Conservation (phyloP, 2,797 vertebrate species). For the Anguilla anguilla region DNA sequence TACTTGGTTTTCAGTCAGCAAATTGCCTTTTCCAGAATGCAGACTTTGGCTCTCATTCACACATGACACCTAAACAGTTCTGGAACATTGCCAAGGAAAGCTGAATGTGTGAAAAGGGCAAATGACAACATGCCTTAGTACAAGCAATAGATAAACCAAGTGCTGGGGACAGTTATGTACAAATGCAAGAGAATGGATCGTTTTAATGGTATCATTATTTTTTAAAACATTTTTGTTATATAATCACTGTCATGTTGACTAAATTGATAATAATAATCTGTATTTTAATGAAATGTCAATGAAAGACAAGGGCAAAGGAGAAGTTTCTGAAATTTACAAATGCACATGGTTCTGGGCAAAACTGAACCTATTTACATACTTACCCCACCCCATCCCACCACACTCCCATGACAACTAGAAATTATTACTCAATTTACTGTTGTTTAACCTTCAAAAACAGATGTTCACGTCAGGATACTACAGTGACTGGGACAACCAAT, state of each 20-base stretch:
- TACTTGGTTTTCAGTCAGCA: not conserved
- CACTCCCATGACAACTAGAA: not conserved
- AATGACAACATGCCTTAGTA: not conserved
- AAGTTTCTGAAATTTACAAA: not conserved
- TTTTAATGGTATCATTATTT: no score
- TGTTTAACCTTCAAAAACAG: not conserved
- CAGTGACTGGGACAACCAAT: not conserved
- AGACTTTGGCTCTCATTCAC: not conserved
- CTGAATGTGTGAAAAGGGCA: not conserved
- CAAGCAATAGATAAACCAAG: no score
- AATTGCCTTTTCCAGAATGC: not conserved
- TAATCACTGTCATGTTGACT: not conserved
- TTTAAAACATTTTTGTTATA: no score
- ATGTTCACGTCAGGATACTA: not conserved
- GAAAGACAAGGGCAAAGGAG: not conserved
- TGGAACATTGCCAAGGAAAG: not conserved
- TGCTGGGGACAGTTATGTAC: no score
- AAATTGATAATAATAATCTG: not conserved
- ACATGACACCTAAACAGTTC: not conserved
- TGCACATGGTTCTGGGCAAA: not conserved
- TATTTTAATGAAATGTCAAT: not conserved
- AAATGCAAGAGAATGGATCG: no score
- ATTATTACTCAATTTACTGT: not conserved
- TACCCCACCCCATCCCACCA: not conserved
- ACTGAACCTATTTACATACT: not conserved